Conservation (phyloP, 2,113 vertebrate species). For the Siphamia tubifer region DNA sequence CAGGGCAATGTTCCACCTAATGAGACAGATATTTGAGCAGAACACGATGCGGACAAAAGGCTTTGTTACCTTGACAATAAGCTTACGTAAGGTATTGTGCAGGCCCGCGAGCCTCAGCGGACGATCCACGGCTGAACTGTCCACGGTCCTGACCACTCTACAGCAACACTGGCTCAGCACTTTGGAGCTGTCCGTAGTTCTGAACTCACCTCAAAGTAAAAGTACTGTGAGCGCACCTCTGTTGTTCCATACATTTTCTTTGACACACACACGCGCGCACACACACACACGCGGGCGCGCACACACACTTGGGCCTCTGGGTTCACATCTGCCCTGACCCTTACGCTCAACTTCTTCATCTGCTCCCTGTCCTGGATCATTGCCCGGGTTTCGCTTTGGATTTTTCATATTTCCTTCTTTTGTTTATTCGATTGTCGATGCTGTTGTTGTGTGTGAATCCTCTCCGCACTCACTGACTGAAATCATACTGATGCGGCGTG, state of each 20-base stretch:
- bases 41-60: conserved; percentile 9
- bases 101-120: background rate
- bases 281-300: background rate
- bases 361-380: conserved; percentile 19
- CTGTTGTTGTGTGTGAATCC: conserved; percentile 65
- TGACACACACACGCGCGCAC: background rate
- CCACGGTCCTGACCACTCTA: conserved; percentile 62
- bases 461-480: conserved; percentile 62
- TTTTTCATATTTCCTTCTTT: conserved; percentile 36
- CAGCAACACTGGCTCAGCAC: background rate
- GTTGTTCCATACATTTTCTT: background rate
- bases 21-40: background rate
- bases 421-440: conserved; percentile 74
- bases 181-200: conserved; percentile 49
- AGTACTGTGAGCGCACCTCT: too few relatives aligned
- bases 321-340: background rate
- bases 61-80: conserved; percentile 41
- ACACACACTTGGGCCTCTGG: background rate
- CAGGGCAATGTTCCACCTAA: background rate
- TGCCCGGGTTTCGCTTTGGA: conserved; percentile 8
- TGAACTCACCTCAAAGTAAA: background rate
- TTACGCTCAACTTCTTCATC: background rate
- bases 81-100: background rate
- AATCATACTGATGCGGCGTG: conserved; percentile 83
- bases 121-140: conserved; percentile 60